A percentile compares a stretch with the other conserved stretches of the same genome.
Conservation (phyloP, 2,113 vertebrate genomes). For the Heloderma charlesbogerti region DNA sequence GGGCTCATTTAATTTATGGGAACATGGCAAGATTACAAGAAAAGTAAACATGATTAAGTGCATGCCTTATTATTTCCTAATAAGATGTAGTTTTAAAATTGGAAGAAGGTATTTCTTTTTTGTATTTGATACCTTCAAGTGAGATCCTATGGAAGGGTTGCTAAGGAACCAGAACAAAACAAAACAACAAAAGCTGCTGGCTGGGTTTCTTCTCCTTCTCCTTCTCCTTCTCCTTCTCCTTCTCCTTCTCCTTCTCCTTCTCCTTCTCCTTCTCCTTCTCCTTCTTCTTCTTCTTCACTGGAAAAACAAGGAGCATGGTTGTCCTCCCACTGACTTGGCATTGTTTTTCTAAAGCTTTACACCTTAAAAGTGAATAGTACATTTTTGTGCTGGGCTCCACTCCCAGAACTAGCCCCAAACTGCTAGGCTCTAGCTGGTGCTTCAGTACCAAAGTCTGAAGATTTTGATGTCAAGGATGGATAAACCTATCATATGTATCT, state of each 20-base stretch:
- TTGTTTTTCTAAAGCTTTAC: neutral
- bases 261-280: neutral
- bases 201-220: neutral
- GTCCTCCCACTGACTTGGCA: neutral
- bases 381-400: neutral
- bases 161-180: neutral
- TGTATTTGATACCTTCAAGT: neutral
- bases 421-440: neutral
- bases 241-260: neutral
- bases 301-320: neutral
- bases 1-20: slow-evolving; percentile 9
- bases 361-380: neutral
- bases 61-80: neutral
- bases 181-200: neutral
- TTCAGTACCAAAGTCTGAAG: neutral
- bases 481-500: neutral
- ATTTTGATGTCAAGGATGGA: neutral
- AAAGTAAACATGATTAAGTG: neutral
- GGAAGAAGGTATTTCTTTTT: neutral
- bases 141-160: neutral
- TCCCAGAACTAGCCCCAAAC: neutral
- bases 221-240: neutral
- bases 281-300: neutral
- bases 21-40: neutral
- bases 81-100: neutral